Base-by-base conservation (phyloP, 1,140 invertebrate species). In the Hypothenemus hampei region DNA sequence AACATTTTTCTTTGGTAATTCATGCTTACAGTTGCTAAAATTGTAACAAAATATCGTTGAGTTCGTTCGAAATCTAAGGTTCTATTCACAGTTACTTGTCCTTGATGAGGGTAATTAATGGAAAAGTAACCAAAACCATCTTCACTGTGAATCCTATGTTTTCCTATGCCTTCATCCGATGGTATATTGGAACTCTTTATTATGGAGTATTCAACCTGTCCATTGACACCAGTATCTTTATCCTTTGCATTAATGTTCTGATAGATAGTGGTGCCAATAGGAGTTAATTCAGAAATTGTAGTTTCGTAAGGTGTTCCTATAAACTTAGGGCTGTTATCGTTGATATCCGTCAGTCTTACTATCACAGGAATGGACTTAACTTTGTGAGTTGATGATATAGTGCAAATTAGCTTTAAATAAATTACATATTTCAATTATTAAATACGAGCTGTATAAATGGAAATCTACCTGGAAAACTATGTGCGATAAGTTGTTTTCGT, bases 1-100 rank as follows among this genome's bases (percentile, higher is more conserved):
- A 29, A 29, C 6, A 29, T 29, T 6, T n/a, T 29, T 29, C n/a
- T 29, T 29, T 29, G 16, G 23, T 31, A 31, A 31, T 1, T 1
- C 11, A 20, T 56, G 86, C 87, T 87, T 75, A 94, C 91, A 72
- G 87, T 86, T 56, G 90, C 91, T 57, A 92, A 81, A 67, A 94
- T 84, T 53, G 89, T 93, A 67, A 95, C 81, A 67, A 91, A 85
- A 73, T 91, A 93, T 61, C 86, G 81, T 68, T 91, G 84, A n/a
- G 85, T 89, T 66, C 82, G 85, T 69, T 95, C 91, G 70, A 86
- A 95, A 74, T 95, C 91, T 62, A 95, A 76, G 20, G 82, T 89
- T 61, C 86, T 83, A 65, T 89, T 89, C n/a, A 95, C 83, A 7
- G 88, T 91, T 52, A 95, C 83, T 65, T 90, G 85, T 56, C 91